Evolutionary conservation across 2,888 invertebrate species (phyloP).

Genomic region (Hydroisotoma schaefferi): DNA sequence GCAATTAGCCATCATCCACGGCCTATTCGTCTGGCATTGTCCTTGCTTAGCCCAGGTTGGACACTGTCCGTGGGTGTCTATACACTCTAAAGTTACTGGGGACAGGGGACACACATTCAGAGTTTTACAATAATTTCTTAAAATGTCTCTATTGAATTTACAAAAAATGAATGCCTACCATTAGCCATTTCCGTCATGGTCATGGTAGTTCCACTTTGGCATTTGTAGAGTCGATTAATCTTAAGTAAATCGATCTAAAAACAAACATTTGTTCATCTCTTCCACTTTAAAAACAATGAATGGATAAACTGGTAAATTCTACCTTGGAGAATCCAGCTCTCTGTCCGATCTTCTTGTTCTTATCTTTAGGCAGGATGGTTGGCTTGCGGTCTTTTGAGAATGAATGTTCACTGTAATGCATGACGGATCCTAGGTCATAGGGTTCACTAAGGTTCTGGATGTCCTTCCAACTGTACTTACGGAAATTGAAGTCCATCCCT

Average conservation of each 20-base stretch:
- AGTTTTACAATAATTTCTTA: no score
- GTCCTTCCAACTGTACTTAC: slow-evolving; percentile 50
- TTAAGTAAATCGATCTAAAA: slow-evolving; percentile 49
- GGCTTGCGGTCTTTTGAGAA: slow-evolving; percentile 51
- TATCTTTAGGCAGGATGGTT: slow-evolving; percentile 51
- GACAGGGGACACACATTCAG: no score
- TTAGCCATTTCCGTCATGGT: no score
- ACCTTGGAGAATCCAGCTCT: slow-evolving; percentile 50
- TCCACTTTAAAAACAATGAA: neutral
- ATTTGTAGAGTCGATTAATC: slow-evolving; percentile 50
- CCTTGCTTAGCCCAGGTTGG: slow-evolving; percentile 49
- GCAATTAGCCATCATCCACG: slow-evolving; percentile 51
- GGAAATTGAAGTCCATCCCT: slow-evolving; percentile 51
- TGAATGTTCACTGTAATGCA: slow-evolving; percentile 53
- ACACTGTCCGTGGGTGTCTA: slow-evolving; percentile 49
- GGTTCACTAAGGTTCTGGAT: slow-evolving; percentile 50
- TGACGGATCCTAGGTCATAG: slow-evolving; percentile 52
- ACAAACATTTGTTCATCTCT: neutral
- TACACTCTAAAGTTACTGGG: no score
- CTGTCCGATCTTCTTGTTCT: slow-evolving; percentile 51
- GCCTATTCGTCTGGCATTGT: slow-evolving; percentile 50
- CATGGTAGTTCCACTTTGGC: slow-evolving; percentile 26
- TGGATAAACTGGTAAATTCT: neutral
- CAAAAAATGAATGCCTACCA: slow-evolving; percentile 1
- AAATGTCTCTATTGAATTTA: no score